Evolutionary conservation across 2,113 vertebrate genomes (phyloP).

Genomic region (Thalassoma bifasciatum): DNA sequence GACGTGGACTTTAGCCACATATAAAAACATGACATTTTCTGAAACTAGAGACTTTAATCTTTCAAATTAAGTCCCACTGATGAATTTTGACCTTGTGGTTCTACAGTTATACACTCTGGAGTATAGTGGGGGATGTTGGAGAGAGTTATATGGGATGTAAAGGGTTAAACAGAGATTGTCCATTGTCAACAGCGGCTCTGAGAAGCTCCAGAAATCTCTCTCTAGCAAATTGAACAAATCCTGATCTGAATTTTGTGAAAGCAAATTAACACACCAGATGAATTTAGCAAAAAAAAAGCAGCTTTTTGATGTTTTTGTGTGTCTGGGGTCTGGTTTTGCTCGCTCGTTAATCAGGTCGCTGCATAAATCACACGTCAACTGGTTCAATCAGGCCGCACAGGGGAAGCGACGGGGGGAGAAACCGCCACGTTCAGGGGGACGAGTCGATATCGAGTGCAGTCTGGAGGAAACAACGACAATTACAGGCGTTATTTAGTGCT

Average conservation of each 20-base stretch:
- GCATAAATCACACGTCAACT: conserved; percentile 3
- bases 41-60: no score
- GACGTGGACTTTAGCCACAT: no score
- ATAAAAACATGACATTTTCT: no score
- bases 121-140: no score
- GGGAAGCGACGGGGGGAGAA: not conserved
- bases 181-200: not conserved
- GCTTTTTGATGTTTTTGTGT: not conserved
- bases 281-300: not conserved
- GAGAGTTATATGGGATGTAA: no score
- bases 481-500: conserved; percentile 46
- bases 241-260: not conserved
- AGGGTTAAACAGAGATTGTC: conserved; percentile 36
- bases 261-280: no score
- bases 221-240: not conserved
- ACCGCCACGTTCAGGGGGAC: conserved; percentile 2
- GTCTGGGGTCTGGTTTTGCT: not conserved
- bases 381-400: conserved; percentile 14
- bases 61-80: conserved; percentile 13
- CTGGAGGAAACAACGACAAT: conserved; percentile 20
- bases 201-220: not conserved
- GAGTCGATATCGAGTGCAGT: conserved; percentile 23
- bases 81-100: no score
- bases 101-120: no score
- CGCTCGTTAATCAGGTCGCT: conserved; percentile 16